Base-by-base conservation (phyloP, 2,888 invertebrate species). In the Antheraea assamensis region DNA sequence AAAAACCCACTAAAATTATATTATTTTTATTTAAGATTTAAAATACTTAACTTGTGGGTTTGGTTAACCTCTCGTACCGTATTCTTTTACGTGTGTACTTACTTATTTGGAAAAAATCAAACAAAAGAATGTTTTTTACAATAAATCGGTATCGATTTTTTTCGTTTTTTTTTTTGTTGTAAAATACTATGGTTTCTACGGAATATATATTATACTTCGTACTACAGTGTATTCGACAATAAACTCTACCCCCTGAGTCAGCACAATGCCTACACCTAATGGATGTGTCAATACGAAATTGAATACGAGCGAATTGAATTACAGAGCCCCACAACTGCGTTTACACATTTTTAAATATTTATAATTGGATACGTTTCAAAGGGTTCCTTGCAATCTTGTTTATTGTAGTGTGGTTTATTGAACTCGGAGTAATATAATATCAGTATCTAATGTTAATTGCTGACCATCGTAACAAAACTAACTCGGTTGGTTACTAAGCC, bases 261-360 rank as follows among this genome's bases (percentile, higher is more conserved):
- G 82, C 83, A 83, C 83, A 83, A 84, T 85, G 84, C 85, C 82
- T 35, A 66, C 68, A 66, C 49, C 83, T 92, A 92, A 93, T 93
- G 93, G 93, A 88, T 90, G 85, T 88, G 93, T 93, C 92, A 93
- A 93, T 93, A 92, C 85, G 92, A 88, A 93, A 92, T 87, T 85
- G 86, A 83, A 93, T 85, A 89, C 90, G 80, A 76, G 79, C 81
- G 91, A 90, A 90, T 92, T 87, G 86, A 88, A 88, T 92, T 90
- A 92, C 92, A 81, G 82, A 82, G 82, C 85, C 88, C 88, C 83
- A 86, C 82, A 78, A 81, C 82, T 83, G 84, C 82, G 83, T 87
- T 85, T 85, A 87, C 83, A 86, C 88, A 87, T 85, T 88, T 64
- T 90, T 89, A 88, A 90, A 91, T 91, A 90, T 92, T 91, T 92